Evolutionary conservation across 2,113 vertebrate genomes (phyloP), one percentile per base, ranked within the genome.

Genomic region (Callocephalon fimbriatum): DNA sequence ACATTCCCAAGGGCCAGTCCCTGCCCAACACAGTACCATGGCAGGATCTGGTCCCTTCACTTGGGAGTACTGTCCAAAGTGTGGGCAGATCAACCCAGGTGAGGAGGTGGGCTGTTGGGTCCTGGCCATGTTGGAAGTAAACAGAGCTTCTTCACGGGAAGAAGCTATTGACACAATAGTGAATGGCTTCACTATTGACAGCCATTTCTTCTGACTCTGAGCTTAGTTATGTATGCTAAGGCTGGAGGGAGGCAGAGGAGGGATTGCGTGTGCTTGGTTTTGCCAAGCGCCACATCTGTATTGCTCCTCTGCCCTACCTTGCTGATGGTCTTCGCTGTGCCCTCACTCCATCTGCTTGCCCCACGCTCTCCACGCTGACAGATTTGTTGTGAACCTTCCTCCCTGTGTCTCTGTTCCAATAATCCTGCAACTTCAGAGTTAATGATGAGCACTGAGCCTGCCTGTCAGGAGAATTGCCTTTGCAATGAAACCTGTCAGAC

Each of bases 201-300:
- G 26, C 45, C 63, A 17, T 44, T 62, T 26, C 27, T 90, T 90
- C 42, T 16, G 50, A 62, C 4, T 76, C 78, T 48, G 25, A 82
- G 13, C 19, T 66, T 17, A 19, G 27, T 40, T 59, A 6, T 1
- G 0, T 62, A 15, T 0, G 0, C 47, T 53, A 73, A 54, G 58
- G 29, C 38, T 77, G n/a, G 72, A 77, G 63, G 32, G 54, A 42
- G 23, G 16, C 38, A 90, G 75, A 83, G 44, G 31, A 70, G 23
- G 15, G 17, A 13, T 32, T 53, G 27, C 8, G 1, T 15, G 7
- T 19, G 31, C 20, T 32, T 48, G 17, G 23, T 62, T 80, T 66
- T 40, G 38, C 6, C 14, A 21, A 71, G 56, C 0, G 0, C 23
- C 31, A 27, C 17, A 12, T 25, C 9, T 9, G 9, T 29, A 19